Base-by-base conservation (phyloP, 2,113 vertebrate species). In the Uria lomvia region DNA sequence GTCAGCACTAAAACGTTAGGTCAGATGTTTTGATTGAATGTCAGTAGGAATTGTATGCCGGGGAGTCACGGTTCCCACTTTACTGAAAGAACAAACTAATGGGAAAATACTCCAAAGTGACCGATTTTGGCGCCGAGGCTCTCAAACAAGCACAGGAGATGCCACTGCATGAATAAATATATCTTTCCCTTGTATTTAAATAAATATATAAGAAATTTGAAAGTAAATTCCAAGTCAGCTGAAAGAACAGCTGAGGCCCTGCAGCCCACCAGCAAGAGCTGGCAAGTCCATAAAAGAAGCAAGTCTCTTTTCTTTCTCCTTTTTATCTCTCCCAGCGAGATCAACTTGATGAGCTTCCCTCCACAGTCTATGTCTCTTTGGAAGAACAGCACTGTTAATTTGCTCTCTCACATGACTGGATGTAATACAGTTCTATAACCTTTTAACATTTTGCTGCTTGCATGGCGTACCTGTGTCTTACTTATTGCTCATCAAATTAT, bases 1-100 rank as follows among this genome's bases (percentile, higher is more conserved):
- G 97, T 97, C 97, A 96, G 91, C 21, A 60, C 89, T 97, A 96
- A 97, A 97, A 97, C 66, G 97, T 96, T 96, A 92, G 96, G 97
- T 97, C 98, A 94, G 96, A 94, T 96, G 96, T 97, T 97, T 95
- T 97, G 96, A 97, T 93, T 93, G 96, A 92, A 94, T 77, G 88
- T 96, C 97, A 95, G 91, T 53, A 92, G 93, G 95, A 96, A 97
- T 81, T 86, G 58, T 76, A 66, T 70, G 95, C 62, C 72, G 72
- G 80, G 73, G 59, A 94, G 60, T 73, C 76, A 36, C 55, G 90
- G 83, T 94, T 94, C 83, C 94, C 86, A 90, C 85, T 97, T 96
- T 78, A 96, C 75, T 58, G 94, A 94, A 95, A 96, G 95, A 90
- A 72, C 32, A 93, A 96, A 95, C 93, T 96, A 98, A 98, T 94